Conservation (phyloP, 2,113 vertebrate genomes). For the Clarias magur region DNA sequence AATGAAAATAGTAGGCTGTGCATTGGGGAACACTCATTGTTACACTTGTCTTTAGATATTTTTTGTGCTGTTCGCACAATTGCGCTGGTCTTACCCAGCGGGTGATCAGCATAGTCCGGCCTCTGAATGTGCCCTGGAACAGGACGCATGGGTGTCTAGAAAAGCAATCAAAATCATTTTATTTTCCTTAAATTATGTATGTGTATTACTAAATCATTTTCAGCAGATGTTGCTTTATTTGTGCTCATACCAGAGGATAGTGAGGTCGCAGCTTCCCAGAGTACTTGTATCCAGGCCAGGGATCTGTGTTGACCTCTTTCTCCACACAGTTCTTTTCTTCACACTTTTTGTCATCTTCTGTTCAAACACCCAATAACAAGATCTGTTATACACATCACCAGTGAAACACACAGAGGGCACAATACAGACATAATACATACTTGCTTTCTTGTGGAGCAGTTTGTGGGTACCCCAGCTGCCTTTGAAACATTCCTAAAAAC, state of each 20-base stretch:
- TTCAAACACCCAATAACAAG: constrained; percentile 42
- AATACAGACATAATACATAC: constrained; percentile 74
- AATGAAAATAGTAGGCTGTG: neutral
- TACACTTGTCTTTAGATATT: neutral
- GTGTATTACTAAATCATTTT: neutral
- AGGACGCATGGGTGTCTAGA: constrained; percentile 87
- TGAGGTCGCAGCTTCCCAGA: constrained; percentile 91
- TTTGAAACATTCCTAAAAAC: constrained; percentile 94
- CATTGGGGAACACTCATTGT: neutral
- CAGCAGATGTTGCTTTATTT: neutral
- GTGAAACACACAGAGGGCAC: neutral
- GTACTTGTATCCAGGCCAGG: constrained; percentile 94
- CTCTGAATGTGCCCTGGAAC: constrained; percentile 94
- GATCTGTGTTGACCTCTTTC: constrained; percentile 91
- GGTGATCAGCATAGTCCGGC: constrained; percentile 97
- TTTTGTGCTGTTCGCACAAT: neutral
- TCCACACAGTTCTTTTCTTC: constrained; percentile 85
- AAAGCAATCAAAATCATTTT: neutral
- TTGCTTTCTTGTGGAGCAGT: constrained; percentile 98
- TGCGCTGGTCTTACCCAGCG: constrained; percentile 82
- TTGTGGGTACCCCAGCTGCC: constrained; percentile 98
- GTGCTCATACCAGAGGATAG: constrained; percentile 87
- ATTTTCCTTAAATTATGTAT: neutral
- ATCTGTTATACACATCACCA: neutral
- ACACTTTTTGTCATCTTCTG: constrained; percentile 90